Base-by-base conservation (phyloP, 2,888 invertebrate species). In the Trachelus iudaicus region DNA sequence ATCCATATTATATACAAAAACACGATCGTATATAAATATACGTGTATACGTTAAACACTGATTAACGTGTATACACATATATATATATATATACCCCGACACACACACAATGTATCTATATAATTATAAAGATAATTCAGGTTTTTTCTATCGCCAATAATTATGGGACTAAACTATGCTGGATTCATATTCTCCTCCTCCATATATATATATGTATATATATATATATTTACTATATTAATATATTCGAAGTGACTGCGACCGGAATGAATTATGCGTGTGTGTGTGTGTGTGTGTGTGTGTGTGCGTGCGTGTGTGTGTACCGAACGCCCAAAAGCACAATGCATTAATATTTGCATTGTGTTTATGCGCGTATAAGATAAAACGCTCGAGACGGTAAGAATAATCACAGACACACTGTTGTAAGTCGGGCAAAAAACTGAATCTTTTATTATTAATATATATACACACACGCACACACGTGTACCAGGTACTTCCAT, bases 71-170 rank as follows among this genome's bases (percentile, higher is more conserved):
- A 75, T 76, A 34, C 68, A 81, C 81, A 77, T 79, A 83, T 37
- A 75, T 76, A 34, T 69, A 81, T 81, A 77, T 79, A 83, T 79
- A 31, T 31, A 31, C 31, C 31, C 31, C 81, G 83, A 37, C 12
- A 75, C 1, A 35, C 31, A 71, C 6, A 71, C 35, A 34, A 76
- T 76, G 56, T 35, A 71, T 78, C 75, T 68, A 75, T 56, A 37
- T 40, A 69, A 30, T 71, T 37, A 75, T 76, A 71, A 31, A 84
- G 82, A 79, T 83, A 82, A 84, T 83, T 86, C 85, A 84, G 83
- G 79, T 87, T 85, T 87, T 87, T 88, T 88, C 88, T 88, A 88
- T 88, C 85, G 85, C 86, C 86, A 86, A 88, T 82, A 85, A 85
- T 85, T 87, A 88, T 87, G 87, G 86, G 88, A 88, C 87, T 88